Base-by-base conservation (phyloP, 2,888 invertebrate genomes). In the Belgica antarctica region DNA sequence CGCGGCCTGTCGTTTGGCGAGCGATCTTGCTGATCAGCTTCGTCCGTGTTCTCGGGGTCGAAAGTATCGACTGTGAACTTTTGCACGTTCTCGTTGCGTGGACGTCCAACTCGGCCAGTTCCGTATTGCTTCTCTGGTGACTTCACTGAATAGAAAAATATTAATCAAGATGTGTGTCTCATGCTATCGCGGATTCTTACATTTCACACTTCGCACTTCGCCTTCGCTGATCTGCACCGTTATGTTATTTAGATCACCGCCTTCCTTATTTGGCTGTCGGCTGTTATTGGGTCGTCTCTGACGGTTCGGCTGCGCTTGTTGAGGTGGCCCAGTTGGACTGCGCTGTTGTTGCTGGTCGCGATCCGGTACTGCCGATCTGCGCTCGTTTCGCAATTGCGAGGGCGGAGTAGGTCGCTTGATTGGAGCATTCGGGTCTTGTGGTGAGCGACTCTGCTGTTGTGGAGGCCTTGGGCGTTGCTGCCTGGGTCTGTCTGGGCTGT, bases 191-290 rank as follows among this genome's bases (percentile, higher is more conserved):
- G 12, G n/a, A 12, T 59, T 27, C 68, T 68, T 52, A 68, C 68
- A 34, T 68, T 68, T 68, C 12, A 68, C 68, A 46, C 68, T 68
- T 57, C 68, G 52, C 22, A 68, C 68, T 34, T 68, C 68, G 3
- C 59, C 59, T 34, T 68, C 57, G 22, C 19, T 68, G 15, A 57
- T 15, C 28, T 66, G n/a, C 2, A 68, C 68, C 52, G 68, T 68
- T 68, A 68, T 31, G 31, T 52, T 68, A 15, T 65, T 47, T 65
- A 24, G 7, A 47, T 65, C 65, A n/a, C 7, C 34, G 3, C 52
- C 52, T 59, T 68, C 65, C 27, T 27, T 65, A 47, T 65, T 65
- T 5, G 65, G 68, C 8, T 19, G 15, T 19, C 28, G 7, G 1
- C 7, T 36, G 46, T 63, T 63, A 31, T 57, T 19, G 19, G 46